Base-by-base conservation (phyloP, 2,888 invertebrate genomes). In the Lissonota sp. region DNA sequence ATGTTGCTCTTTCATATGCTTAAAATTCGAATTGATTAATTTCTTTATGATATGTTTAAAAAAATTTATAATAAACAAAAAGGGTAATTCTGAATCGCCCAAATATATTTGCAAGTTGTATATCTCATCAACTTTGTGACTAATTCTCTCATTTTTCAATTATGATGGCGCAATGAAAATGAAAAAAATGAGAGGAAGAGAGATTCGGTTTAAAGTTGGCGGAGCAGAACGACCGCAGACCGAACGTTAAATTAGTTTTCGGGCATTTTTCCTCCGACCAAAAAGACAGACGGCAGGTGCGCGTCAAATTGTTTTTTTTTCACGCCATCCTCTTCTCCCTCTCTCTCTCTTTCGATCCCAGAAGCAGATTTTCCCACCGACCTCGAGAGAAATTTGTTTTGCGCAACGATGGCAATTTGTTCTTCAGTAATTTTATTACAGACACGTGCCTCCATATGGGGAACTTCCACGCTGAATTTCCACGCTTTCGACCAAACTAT, bases 241-340 rank as follows among this genome's bases (percentile, higher is more conserved):
- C 69, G 58, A 70, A 67, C 75, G 75, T 62, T 62, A 76, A 76
- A 80, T 80, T 67, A 67, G 49, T 57, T 76, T 62, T 67, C 62
- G 14, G 49, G 57, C 70, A 42, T 0, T 62, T 55, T 72, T 80
- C 55, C 16, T 39, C 8, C 44, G 14, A 40, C 42, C 14, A 39
- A 3, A 37, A 7, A 57, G 46, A 40, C 37, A 8, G n/a, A 57
- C n/a, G n/a, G 39, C 64, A 74, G 64, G 64, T 74, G 57, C 40
- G 16, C 53, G n/a, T n/a, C n/a, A n/a, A n/a, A n/a, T n/a, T n/a
- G n/a, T n/a, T n/a, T n/a, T n/a, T n/a, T n/a, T n/a, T n/a, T n/a
- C n/a, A n/a, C n/a, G n/a, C n/a, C n/a, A n/a, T n/a, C n/a, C n/a
- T n/a, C n/a, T n/a, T n/a, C n/a, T 70, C 39, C 6, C 46, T 14